Conservation (phyloP, 2,888 invertebrate genomes). For the Andrena bicolor region DNA sequence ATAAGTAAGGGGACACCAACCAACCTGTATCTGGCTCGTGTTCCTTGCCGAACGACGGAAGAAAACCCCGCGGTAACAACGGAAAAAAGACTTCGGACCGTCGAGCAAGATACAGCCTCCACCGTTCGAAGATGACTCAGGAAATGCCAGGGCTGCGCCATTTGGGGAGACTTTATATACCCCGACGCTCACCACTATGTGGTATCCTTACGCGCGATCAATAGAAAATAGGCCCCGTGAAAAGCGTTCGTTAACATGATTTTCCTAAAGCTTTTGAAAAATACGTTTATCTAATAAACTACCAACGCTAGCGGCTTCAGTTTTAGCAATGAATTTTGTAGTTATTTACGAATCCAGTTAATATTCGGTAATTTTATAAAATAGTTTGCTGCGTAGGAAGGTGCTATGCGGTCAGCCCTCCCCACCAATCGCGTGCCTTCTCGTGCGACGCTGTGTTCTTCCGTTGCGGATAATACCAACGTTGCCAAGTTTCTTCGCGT, state of each 20-base stretch:
- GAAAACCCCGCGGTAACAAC: slow-evolving; percentile 15
- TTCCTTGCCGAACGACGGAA: slow-evolving; percentile 68
- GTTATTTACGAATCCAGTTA: neutral
- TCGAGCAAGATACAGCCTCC: slow-evolving; percentile 74
- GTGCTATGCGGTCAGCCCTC: slow-evolving; percentile 24
- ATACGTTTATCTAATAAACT: neutral
- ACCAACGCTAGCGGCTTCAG: accelerated
- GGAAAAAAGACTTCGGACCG: slow-evolving; percentile 37
- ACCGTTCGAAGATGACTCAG: slow-evolving; percentile 66
- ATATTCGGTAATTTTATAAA: neutral
- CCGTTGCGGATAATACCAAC: slow-evolving; percentile 44
- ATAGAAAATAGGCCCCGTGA: slow-evolving; percentile 74
- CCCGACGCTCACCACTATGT: slow-evolving; percentile 21
- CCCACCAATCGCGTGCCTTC: slow-evolving; percentile 52
- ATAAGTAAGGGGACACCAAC: slow-evolving; percentile 77
- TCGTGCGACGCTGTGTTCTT: slow-evolving; percentile 55
- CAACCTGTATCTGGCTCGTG: slow-evolving; percentile 83
- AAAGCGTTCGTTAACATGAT: neutral
- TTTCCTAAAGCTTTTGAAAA: neutral
- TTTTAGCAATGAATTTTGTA: neutral
- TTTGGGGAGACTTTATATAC: slow-evolving; percentile 75
- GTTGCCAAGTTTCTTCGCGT: slow-evolving; percentile 41
- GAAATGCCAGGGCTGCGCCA: slow-evolving; percentile 65
- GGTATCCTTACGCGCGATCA: slow-evolving; percentile 74
- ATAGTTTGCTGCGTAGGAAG: slow-evolving; percentile 41